Percentiles rank a stretch among this genome's conserved stretches.
phyloP scores from a whole-genome alignment of 1,140 invertebrate genomes.

The Phthorimaea operculella region DNA sequence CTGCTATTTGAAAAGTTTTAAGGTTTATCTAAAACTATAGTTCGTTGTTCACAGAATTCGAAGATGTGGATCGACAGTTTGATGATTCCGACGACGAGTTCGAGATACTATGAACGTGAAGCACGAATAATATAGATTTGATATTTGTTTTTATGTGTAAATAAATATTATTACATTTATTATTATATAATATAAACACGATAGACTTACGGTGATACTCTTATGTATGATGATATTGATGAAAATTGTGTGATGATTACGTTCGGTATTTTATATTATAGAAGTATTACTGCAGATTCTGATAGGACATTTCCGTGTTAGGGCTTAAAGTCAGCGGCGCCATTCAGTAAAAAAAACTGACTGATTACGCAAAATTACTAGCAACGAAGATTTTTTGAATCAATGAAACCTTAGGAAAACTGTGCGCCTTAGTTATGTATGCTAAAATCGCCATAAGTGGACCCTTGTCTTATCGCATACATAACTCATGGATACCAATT shows the following conservation, averaged over 20 bases:
- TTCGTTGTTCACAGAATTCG: slow-evolving; percentile 59
- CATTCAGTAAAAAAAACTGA: no score
- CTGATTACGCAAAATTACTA: no score
- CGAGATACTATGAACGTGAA: slow-evolving; percentile 60
- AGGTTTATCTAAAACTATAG: no score
- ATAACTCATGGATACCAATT: no score
- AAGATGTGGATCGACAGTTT: slow-evolving; percentile 64
- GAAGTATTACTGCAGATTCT: neutral
- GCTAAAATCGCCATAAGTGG: no score
- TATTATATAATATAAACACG: slow-evolving; percentile 1
- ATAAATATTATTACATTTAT: neutral
- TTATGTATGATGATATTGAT: neutral
- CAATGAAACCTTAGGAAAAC: no score
- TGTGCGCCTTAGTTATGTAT: no score
- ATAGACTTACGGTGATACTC: slow-evolving; percentile 1
- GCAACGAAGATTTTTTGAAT: no score
- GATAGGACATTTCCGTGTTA: no score
- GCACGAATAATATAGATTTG: neutral
- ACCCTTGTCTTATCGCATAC: no score
- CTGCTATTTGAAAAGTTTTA: no score
- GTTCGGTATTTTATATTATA: slow-evolving; percentile 3
- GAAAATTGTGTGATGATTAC: neutral
- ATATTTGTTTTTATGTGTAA: neutral
- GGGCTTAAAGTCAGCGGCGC: no score
- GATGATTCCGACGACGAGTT: slow-evolving; percentile 70